phyloP scores from a whole-genome alignment of 2,888 invertebrate genomes.

The Pegoplata infirma region DNA sequence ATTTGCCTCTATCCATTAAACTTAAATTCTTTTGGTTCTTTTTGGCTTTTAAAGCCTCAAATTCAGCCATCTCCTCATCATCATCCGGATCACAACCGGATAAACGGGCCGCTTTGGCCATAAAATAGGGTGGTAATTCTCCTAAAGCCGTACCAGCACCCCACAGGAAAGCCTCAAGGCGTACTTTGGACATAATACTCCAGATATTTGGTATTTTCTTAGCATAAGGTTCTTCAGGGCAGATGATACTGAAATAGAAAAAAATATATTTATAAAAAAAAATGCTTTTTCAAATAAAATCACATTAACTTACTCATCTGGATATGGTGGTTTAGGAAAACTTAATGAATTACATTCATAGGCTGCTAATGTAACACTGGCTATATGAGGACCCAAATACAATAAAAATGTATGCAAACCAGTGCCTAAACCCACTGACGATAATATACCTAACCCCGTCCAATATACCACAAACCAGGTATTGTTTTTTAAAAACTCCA shows the following conservation, averaged over 20 bases:
- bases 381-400: conserved; percentile 99
- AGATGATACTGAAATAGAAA: conserved; percentile 86
- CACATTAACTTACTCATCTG: conserved; percentile 87
- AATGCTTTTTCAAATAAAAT: background rate
- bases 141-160: conserved; percentile 98
- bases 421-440: conserved; percentile 98
- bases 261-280: conserved; percentile 3
- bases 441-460: conserved; percentile 95
- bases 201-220: conserved; percentile 87
- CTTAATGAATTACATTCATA: conserved; percentile 97
- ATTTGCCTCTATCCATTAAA: conserved; percentile 87
- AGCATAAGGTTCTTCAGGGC: conserved; percentile 86
- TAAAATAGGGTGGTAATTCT: conserved; percentile 99
- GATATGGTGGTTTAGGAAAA: conserved; percentile 99
- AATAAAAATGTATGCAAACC: conserved; percentile 99
- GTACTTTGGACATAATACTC: conserved; percentile 96
- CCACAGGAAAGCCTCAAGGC: conserved; percentile 98
- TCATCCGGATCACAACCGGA: conserved; percentile 82
- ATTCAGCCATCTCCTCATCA: conserved; percentile 86
- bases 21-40: conserved; percentile 81
- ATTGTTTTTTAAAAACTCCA: conserved; percentile 75
- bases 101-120: conserved; percentile 95
- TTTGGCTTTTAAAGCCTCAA: conserved; percentile 85
- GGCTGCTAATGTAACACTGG: conserved; percentile 97
- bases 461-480: conserved; percentile 85